Conservation (phyloP, 2,888 invertebrate species). For the Zygaena filipendulae region DNA sequence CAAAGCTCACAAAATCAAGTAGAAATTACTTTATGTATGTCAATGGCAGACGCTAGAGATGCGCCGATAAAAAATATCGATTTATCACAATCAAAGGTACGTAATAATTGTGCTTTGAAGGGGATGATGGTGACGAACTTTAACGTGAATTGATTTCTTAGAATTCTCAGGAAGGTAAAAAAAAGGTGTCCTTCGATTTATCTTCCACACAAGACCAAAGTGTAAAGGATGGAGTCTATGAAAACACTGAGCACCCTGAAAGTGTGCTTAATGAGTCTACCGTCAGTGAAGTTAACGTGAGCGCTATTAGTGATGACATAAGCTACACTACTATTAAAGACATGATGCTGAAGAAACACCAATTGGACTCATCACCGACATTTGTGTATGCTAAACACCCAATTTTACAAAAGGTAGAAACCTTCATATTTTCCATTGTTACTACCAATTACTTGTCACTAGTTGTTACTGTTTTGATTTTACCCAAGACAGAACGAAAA, state of each 20-base stretch:
- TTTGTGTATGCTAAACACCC: constrained; percentile 44
- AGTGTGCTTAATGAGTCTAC: constrained; percentile 21
- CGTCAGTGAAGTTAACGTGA: constrained; percentile 27
- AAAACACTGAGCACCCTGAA: constrained; percentile 5
- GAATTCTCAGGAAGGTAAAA: constrained; percentile 30
- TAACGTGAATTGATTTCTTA: too few relatives aligned
- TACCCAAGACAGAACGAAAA: too few relatives aligned
- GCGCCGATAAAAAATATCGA: constrained; percentile 3
- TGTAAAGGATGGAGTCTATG: constrained; percentile 16
- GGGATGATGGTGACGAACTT: too few relatives aligned
- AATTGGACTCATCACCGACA: constrained; percentile 44
- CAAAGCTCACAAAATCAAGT: constrained; percentile 12
- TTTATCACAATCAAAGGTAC: constrained; percentile 2
- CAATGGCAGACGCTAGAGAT: constrained; percentile 12
- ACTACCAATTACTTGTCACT: too few relatives aligned
- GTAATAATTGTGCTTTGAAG: too few relatives aligned
- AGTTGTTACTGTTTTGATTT: too few relatives aligned
- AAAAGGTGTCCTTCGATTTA: constrained; percentile 32
- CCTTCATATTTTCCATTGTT: too few relatives aligned
- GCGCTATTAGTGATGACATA: constrained; percentile 29
- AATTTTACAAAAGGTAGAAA: constrained; percentile 23
- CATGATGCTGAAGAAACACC: constrained; percentile 40
- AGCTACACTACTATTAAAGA: constrained; percentile 35
- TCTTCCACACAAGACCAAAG: constrained; percentile 23
- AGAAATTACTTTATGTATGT: constrained; percentile 16